phyloP scores from a whole-genome alignment of 1,140 invertebrate species.

The Diorhabda carinulata region DNA sequence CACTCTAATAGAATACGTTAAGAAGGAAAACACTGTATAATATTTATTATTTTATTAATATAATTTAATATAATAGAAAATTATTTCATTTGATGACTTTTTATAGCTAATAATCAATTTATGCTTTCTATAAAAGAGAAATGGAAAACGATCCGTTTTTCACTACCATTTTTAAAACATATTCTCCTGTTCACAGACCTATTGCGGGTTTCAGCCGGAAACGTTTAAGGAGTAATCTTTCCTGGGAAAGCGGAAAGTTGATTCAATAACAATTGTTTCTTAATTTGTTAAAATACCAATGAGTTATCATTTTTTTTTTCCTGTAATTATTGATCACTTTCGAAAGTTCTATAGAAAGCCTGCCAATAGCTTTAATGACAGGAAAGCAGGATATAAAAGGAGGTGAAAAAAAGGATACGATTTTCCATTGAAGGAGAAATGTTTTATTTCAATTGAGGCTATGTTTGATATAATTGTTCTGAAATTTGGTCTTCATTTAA shows the following conservation, averaged over 20 bases:
- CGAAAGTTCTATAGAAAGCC: not conserved
- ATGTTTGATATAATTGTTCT: too few relatives aligned
- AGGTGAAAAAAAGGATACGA: not conserved
- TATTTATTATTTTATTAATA: too few relatives aligned
- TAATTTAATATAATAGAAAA: too few relatives aligned
- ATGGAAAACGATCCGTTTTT: too few relatives aligned
- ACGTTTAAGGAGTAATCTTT: not conserved
- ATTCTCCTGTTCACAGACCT: not conserved
- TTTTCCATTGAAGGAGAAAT: too few relatives aligned
- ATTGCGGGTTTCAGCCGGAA: constrained; percentile 1
- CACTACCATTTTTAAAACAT: not conserved
- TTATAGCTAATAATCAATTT: too few relatives aligned
- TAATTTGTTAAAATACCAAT: not conserved
- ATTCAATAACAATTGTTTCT: not conserved
- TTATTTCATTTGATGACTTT: too few relatives aligned
- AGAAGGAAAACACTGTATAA: too few relatives aligned
- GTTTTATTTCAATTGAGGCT: too few relatives aligned
- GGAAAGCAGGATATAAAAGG: not conserved
- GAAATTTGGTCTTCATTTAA: too few relatives aligned
- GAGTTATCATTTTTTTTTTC: not conserved
- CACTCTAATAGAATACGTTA: too few relatives aligned
- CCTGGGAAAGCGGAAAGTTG: not conserved
- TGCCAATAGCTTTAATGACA: not conserved
- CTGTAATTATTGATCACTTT: not conserved
- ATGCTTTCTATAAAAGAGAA: too few relatives aligned